Evolutionary conservation across 2,888 invertebrate species (phyloP).

Genomic region (Blera fallax): DNA sequence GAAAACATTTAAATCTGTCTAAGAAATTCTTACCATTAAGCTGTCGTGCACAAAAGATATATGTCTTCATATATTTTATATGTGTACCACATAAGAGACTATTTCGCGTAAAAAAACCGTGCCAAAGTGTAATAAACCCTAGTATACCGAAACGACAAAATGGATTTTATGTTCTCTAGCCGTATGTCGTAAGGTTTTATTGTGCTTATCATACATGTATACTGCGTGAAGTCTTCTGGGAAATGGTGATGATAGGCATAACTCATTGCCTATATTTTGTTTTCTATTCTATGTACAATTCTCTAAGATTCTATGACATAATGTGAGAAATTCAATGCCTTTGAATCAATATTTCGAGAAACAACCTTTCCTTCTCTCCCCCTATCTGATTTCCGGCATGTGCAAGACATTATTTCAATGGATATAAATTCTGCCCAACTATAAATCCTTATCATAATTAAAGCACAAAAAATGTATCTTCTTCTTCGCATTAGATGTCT

Average conservation of each 20-base stretch:
- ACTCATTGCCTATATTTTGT: not conserved
- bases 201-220: constrained; percentile 31
- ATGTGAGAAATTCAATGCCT: not conserved
- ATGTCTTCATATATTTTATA: constrained; percentile 17
- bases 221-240: not conserved
- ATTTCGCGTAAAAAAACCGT: constrained; percentile 3
- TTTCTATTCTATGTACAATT: not conserved
- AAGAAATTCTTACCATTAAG: constrained; percentile 20
- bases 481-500: not conserved
- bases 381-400: not conserved
- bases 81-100: not conserved
- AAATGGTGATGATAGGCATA: constrained; percentile 24
- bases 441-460: not conserved
- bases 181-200: constrained; percentile 30
- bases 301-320: not conserved
- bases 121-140: constrained; percentile 24
- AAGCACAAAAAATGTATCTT: not conserved
- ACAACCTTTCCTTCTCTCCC: too few relatives aligned
- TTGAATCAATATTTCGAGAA: not conserved
- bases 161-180: constrained; percentile 30
- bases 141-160: constrained; percentile 15
- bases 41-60: constrained; percentile 22
- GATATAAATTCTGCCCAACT: not conserved
- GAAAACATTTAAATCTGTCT: constrained; percentile 43
- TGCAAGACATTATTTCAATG: not conserved